These are phyloP conservation scores for Achatina immaculata DNA, from an alignment of 1,140 invertebrate genomes.

Conservation along the genomic window DNA sequence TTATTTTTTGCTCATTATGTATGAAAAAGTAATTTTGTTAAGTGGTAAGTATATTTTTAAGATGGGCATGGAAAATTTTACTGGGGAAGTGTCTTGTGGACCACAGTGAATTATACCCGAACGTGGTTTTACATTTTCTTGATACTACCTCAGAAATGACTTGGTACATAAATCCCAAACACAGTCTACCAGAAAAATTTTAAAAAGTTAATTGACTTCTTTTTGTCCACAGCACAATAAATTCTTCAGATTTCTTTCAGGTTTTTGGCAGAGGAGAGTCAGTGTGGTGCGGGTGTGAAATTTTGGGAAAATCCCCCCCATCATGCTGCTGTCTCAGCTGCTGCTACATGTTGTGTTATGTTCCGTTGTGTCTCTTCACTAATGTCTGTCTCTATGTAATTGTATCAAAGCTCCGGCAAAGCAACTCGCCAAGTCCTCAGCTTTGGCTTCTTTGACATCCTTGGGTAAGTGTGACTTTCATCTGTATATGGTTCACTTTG, in stretches of 20 bases:
- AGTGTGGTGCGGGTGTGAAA: constrained; percentile 7
- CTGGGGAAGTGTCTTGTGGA: too few species aligned
- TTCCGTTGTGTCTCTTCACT: constrained; percentile 44
- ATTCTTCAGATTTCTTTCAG: constrained; percentile 32
- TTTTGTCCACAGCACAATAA: constrained; percentile 14
- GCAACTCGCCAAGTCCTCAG: constrained; percentile 78
- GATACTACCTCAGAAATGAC: too few species aligned
- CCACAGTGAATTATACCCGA: too few species aligned
- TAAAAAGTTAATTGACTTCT: not conserved
- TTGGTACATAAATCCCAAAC: not conserved
- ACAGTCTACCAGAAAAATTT: not conserved
- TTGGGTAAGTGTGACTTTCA: constrained; percentile 76
- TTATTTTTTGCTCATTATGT: too few species aligned
- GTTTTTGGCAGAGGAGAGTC: not conserved
- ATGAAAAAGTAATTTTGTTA: not conserved
- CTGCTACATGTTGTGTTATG: constrained; percentile 14
- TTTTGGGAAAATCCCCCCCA: not conserved
- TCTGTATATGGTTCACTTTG: not conserved
- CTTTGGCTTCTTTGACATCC: constrained; percentile 79
- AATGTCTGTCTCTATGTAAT: constrained; percentile 59
- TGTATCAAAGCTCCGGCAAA: constrained; percentile 77
- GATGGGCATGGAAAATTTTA: too few species aligned
- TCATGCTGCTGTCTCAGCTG: not conserved
- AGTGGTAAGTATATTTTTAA: not conserved
- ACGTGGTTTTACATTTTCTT: too few species aligned